Evolutionary conservation across 2,797 vertebrate species (phyloP), one percentile per base, ranked within the genome.

Genomic region (Adrianichthys oophorus): DNA sequence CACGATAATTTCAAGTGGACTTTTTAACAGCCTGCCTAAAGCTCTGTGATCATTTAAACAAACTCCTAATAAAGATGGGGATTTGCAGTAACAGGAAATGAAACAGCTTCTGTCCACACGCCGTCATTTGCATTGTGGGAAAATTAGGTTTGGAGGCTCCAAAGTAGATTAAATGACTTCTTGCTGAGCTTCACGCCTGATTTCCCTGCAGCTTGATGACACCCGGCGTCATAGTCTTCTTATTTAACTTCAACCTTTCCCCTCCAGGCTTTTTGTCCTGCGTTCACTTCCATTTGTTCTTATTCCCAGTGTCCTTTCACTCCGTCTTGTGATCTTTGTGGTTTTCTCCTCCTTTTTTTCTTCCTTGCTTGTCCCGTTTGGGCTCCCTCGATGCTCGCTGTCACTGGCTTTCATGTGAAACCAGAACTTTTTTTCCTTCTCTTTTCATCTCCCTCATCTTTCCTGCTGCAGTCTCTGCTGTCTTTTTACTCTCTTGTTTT

Each of bases 371-470:
- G 56, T 75, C 68, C 52, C 56, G 50, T 59, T 63, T 62, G 51
- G 45, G 56, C 45, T 68, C 68, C 62, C 72, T n/a, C 7, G 17
- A 29, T 47, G 44, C 62, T 48, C 5, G 48, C 61, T 64, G 68
- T 68, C 68, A 5, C 50, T 78, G 69, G 42, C 66, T 43, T 13
- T 60, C 69, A 53, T 41, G 56, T 68, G 65, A 82, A 85, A 70
- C 74, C 54, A 65, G 72, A 12, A 12, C 12, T 8, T 32, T 37
- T 12, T 65, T 59, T 70, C 51, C n/a, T 62, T 59, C 44, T 70
- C 68, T 68, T 81, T 84, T 86, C 71, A 70, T 80, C 78, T 72
- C 62, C 61, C 66, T 82, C 78, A 68, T 50, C 23, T 63, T 83
- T 78, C 56, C 65, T 59, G 73, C 79, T 1, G 48, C 65, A 74